Percentiles rank a stretch among this genome's conserved stretches.
Evolutionary conservation across 2,797 vertebrate species (phyloP).

Genomic region (Tragopan temminckii): DNA sequence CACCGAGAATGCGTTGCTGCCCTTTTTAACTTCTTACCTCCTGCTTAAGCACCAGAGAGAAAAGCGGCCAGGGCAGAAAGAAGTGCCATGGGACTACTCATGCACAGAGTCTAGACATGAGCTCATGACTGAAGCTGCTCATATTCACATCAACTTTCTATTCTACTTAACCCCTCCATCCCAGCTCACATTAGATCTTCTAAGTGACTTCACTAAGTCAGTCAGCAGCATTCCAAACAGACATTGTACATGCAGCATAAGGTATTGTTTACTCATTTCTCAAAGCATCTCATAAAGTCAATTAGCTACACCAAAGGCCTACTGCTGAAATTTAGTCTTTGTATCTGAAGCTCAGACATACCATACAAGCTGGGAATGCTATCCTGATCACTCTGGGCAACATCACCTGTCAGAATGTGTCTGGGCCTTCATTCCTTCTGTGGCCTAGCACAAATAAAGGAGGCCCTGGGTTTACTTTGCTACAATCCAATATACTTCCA

Average conservation of each 20-base stretch:
- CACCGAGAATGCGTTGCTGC: not conserved
- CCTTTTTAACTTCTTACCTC: not conserved
- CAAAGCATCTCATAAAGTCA: not conserved
- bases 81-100: not conserved
- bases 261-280: not conserved
- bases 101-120: not conserved
- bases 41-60: not conserved
- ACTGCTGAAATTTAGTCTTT: not conserved
- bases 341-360: not conserved
- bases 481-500: not conserved
- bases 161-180: not conserved
- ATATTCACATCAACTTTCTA: not conserved
- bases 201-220: not conserved
- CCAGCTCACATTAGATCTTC: not conserved
- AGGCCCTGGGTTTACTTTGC: not conserved
- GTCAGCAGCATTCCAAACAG: not conserved
- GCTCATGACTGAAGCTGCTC: not conserved
- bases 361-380: not conserved
- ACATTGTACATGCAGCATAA: not conserved
- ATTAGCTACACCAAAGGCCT: not conserved
- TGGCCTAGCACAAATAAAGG: not conserved
- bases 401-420: rapidly evolving
- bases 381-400: not conserved
- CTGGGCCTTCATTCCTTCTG: not conserved
- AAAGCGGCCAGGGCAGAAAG: not conserved